Base-by-base conservation (phyloP, 2,797 vertebrate species). In the Danio jaintianensis region DNA sequence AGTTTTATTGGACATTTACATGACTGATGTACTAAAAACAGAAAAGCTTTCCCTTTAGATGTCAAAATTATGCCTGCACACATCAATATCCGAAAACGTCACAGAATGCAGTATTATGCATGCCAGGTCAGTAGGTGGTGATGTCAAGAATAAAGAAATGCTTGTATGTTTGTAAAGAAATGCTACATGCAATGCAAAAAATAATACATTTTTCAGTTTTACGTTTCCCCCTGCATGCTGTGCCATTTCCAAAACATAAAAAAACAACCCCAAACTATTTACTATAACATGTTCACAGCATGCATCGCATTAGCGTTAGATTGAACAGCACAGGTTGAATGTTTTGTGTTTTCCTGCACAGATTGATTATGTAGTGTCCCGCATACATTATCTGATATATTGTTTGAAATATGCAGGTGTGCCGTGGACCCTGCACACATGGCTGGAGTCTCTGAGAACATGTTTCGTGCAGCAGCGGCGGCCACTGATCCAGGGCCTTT, bases 361-460 rank as follows among this genome's bases (percentile, higher is more conserved):
- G 50, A 53, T 45, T 0, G 9, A 56, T 67, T 68, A 7, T 38
- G 5, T 18, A 11, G 5, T 7, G 40, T 73, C 29, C 29, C 18
- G 29, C 12, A 43, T 47, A n/a, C 12, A 47, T 59, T 20, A 18
- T 56, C 4, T 29, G 13, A 79, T 52, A 15, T 10, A 29, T 61
- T 11, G 12, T 40, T 40, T 58, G 10, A 53, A n/a, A 45, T 71
- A 71, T 36, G 18, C 91, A 95, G 94, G 93, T 48, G 93, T 95
- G 75, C 94, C 94, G 68, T 95, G 94, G 94, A 95, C 93, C 16
- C 92, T 95, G 86, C 94, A 95, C 89, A 94, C 93, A 68, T 95
- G 94, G 94, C 89, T 94, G 77, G 93, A 94, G 89, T 93, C 94
- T 80, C 92, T 95, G 87, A 90, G 92, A 9, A 94, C 93, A 79